phyloP scores from a whole-genome alignment of 1,140 invertebrate genomes.

The Pantala flavescens region DNA sequence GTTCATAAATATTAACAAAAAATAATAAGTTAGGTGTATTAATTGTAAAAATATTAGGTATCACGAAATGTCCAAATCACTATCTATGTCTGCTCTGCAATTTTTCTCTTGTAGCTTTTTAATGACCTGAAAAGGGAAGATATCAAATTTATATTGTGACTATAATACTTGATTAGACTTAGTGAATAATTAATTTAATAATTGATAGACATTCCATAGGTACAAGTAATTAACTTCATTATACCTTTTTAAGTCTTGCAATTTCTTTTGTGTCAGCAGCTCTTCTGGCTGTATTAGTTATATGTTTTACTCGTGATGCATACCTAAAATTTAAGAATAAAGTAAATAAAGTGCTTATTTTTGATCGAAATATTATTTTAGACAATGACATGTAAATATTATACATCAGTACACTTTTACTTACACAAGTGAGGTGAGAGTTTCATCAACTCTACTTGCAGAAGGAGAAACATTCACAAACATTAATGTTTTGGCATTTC shows the following conservation, averaged over 20 bases:
- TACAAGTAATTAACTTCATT: neutral
- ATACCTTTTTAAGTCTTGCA: constrained; percentile 33
- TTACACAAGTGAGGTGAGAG: constrained; percentile 39
- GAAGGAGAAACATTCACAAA: constrained; percentile 46
- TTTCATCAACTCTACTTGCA: constrained; percentile 40
- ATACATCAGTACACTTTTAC: constrained; percentile 21
- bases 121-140: constrained; percentile 7
- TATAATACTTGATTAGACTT: neutral
- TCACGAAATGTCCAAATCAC: neutral
- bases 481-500: constrained; percentile 47
- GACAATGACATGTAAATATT: too few relatives aligned
- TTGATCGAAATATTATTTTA: neutral
- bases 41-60: too few relatives aligned
- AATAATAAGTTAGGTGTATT: too few relatives aligned
- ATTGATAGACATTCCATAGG: neutral
- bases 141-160: constrained; percentile 14
- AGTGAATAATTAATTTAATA: neutral
- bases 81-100: neutral
- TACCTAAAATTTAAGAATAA: constrained; percentile 30
- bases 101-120: neutral
- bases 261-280: constrained; percentile 43
- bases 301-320: constrained; percentile 41
- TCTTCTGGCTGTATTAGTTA: constrained; percentile 39
- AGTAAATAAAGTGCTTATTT: constrained; percentile 13
- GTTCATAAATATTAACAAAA: too few relatives aligned